Conservation (phyloP, 2,797 vertebrate genomes). For the Galaxias olidus region DNA sequence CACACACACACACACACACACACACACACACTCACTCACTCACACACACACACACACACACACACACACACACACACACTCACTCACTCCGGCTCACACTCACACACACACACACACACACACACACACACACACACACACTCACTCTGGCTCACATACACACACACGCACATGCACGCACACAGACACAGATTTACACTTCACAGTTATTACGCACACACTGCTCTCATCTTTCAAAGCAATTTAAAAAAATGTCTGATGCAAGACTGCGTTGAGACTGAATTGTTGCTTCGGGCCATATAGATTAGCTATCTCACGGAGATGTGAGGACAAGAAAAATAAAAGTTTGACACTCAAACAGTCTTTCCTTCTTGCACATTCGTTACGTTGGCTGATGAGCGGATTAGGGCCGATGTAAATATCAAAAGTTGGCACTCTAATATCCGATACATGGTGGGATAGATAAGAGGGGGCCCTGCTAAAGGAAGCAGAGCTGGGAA, state of each 20-base stretch:
- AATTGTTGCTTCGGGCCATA: constrained; percentile 29
- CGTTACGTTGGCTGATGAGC: neutral
- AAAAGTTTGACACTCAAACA: constrained; percentile 1
- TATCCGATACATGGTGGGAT: too few species aligned
- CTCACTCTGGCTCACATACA: neutral
- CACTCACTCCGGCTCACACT: too few species aligned
- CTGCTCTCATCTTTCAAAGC: too few species aligned
- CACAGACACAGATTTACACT: too few species aligned
- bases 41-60: neutral
- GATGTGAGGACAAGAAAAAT: constrained; percentile 9
- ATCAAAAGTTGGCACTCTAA: neutral
- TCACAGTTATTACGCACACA: too few species aligned
- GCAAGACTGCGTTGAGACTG: constrained; percentile 3
- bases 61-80: constrained; percentile 2
- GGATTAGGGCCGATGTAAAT: constrained; percentile 8
- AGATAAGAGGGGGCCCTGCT: too few species aligned
- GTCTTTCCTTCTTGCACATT: neutral
- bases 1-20: neutral
- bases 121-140: neutral
- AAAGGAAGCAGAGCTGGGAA: too few species aligned
- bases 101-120: neutral
- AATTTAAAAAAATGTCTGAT: too few species aligned
- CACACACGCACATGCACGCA: neutral
- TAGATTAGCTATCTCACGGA: constrained; percentile 15
- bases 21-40: neutral